phyloP scores from a whole-genome alignment of 2,113 vertebrate genomes.

The Anolis carolinensis region DNA sequence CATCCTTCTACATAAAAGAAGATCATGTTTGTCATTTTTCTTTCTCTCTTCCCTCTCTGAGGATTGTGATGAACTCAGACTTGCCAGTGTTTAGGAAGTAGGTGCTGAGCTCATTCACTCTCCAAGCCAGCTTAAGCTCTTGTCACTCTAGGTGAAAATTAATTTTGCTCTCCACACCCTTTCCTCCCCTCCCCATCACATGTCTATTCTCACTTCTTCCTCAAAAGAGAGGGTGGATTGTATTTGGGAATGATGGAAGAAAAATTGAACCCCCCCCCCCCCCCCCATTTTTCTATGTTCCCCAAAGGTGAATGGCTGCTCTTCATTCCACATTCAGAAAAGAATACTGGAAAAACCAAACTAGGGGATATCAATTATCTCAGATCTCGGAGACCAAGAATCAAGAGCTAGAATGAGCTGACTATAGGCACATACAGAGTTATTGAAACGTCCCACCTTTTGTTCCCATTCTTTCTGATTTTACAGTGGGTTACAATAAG shows the following conservation, averaged over 20 bases:
- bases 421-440: too few species aligned
- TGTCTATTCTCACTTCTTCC: neutral
- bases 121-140: neutral
- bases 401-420: neutral
- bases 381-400: neutral
- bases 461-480: too few species aligned
- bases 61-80: neutral
- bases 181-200: neutral
- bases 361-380: too few species aligned
- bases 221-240: too few species aligned
- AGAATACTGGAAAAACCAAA: neutral
- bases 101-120: neutral
- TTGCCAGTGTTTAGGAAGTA: neutral
- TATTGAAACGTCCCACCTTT: too few species aligned
- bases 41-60: neutral
- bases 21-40: neutral
- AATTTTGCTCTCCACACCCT: neutral
- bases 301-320: neutral
- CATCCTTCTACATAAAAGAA: neutral
- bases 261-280: neutral
- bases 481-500: too few species aligned
- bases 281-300: neutral
- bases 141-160: constrained; percentile 18
- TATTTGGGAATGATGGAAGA: neutral
- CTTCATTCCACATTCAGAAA: neutral